Evolutionary conservation across 2,888 invertebrate species (phyloP).

Genomic region (Acleris emargana): DNA sequence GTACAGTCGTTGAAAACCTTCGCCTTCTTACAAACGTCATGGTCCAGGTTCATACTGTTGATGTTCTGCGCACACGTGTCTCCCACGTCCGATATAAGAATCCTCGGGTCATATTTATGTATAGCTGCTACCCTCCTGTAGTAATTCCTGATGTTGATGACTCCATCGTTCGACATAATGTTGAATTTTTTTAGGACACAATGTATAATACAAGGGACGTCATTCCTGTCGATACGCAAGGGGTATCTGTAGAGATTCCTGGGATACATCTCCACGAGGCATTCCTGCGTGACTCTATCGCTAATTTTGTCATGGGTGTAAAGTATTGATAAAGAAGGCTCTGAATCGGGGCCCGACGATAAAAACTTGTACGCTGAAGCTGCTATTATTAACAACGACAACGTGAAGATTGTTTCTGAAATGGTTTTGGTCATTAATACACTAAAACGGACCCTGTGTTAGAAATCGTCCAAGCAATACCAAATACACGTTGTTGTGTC

Average conservation of each 20-base stretch:
- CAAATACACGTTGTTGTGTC: too few species aligned
- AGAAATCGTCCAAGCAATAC: too few species aligned
- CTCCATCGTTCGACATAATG: slow-evolving; percentile 75
- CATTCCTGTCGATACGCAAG: slow-evolving; percentile 68
- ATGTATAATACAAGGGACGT: slow-evolving; percentile 75
- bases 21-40: slow-evolving; percentile 77
- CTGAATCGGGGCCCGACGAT: slow-evolving; percentile 66
- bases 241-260: slow-evolving; percentile 73
- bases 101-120: slow-evolving; percentile 73
- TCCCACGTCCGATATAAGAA: slow-evolving; percentile 76
- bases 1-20: slow-evolving; percentile 79
- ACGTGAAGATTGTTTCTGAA: slow-evolving; percentile 64
- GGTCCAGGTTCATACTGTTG: slow-evolving; percentile 74
- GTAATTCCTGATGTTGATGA: slow-evolving; percentile 73
- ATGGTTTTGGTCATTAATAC: slow-evolving; percentile 39
- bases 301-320: slow-evolving; percentile 73
- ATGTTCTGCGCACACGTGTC: slow-evolving; percentile 77
- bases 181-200: slow-evolving; percentile 78
- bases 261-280: slow-evolving; percentile 75
- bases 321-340: slow-evolving; percentile 68
- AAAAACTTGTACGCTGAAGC: slow-evolving; percentile 61
- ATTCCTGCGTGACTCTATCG: slow-evolving; percentile 67
- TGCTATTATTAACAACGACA: slow-evolving; percentile 53
- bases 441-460: too few species aligned
- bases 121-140: slow-evolving; percentile 73